Percentiles rank a stretch among this genome's conserved stretches.
phyloP scores from a whole-genome alignment of 2,797 vertebrate genomes.

The Ctenopoma multispine region DNA sequence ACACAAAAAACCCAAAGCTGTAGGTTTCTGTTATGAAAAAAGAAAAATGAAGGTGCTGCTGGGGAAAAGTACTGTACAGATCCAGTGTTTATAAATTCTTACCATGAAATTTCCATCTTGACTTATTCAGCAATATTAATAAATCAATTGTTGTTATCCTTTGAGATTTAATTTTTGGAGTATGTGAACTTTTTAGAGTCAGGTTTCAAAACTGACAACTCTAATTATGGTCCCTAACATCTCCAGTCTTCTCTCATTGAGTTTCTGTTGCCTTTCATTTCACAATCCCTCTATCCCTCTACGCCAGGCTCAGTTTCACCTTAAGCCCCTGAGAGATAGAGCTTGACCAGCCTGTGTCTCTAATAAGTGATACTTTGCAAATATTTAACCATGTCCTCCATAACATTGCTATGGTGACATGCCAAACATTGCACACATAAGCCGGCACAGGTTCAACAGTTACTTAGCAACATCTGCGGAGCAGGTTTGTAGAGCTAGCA shows the following conservation, averaged over 20 bases:
- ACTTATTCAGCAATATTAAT: too few relatives aligned
- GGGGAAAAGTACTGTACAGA: background rate
- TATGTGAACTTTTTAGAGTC: background rate
- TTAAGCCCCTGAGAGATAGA: conserved; percentile 17
- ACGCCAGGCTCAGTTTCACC: conserved; percentile 4
- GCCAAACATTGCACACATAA: conserved; percentile 69
- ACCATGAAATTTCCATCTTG: too few relatives aligned
- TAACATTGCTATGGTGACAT: conserved; percentile 73
- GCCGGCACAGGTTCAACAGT: conserved; percentile 56
- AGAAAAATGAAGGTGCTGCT: conserved; percentile 13
- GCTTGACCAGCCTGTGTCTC: conserved; percentile 39
- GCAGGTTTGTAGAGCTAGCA: conserved; percentile 59
- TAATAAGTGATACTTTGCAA: conserved; percentile 74
- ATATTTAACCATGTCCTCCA: conserved; percentile 73
- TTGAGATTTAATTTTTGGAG: background rate
- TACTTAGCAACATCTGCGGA: conserved; percentile 59
- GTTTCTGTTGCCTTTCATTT: conserved; percentile 17
- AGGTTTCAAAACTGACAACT: background rate
- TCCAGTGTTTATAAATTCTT: too few relatives aligned
- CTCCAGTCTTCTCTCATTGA: background rate
- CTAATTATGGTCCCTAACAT: too few relatives aligned
- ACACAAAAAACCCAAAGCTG: background rate
- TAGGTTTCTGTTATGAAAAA: conserved; percentile 39
- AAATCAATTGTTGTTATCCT: background rate
- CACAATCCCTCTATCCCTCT: conserved; percentile 27